Conservation (phyloP, 2,113 vertebrate genomes). For the Leiothrix lutea region DNA sequence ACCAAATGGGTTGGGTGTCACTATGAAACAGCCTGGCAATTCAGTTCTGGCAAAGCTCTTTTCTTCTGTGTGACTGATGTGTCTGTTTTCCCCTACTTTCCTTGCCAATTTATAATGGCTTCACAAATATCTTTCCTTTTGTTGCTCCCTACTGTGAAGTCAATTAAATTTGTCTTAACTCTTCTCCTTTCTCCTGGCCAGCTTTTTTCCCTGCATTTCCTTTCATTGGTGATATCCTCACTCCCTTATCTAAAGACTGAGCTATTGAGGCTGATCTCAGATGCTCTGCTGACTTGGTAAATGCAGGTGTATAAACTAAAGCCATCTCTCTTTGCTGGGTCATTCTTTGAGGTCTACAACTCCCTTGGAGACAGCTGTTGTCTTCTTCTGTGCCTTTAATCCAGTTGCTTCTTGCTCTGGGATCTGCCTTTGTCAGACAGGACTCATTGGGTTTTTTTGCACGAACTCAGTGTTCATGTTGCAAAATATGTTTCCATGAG, state of each 20-base stretch:
- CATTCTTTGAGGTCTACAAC: background rate
- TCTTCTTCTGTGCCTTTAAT: background rate
- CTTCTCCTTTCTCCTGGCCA: background rate
- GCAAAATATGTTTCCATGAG: constrained; percentile 14
- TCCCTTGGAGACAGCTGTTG: background rate
- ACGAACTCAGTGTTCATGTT: background rate
- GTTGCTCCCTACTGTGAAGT: background rate
- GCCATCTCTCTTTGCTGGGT: background rate
- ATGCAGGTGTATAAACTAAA: background rate
- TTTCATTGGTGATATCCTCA: background rate
- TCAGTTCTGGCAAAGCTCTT: background rate
- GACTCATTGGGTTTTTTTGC: background rate
- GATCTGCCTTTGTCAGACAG: background rate
- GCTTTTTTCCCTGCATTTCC: background rate
- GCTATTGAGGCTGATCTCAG: background rate
- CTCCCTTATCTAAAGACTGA: background rate
- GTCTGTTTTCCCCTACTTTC: background rate
- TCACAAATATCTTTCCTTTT: background rate
- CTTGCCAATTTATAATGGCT: background rate
- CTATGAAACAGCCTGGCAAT: background rate
- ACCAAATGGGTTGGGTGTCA: background rate
- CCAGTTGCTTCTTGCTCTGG: background rate
- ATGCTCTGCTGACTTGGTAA: background rate
- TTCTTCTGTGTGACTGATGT: background rate
- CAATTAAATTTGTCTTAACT: background rate